These are phyloP conservation scores for Rissa tridactyla DNA, from an alignment of 2,113 vertebrate species.

Conservation along the genomic window DNA sequence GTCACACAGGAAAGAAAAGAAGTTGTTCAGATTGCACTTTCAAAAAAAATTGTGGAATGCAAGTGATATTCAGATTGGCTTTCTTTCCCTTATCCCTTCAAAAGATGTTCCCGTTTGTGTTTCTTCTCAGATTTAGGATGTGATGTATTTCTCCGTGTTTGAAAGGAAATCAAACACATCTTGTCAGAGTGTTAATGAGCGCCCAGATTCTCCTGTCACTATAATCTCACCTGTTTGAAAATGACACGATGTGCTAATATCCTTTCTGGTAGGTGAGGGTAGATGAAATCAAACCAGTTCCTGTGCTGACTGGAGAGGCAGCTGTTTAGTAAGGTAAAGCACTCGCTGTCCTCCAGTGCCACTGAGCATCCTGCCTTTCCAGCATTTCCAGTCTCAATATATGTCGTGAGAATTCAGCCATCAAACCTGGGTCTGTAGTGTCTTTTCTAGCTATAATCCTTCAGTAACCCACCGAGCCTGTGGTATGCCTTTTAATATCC, in stretches of 20 bases:
- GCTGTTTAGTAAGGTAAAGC: neutral
- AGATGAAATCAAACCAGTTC: neutral
- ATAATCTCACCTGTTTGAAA: conserved; percentile 3
- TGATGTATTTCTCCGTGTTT: neutral
- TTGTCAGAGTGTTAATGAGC: conserved; percentile 21
- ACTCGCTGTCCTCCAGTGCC: neutral
- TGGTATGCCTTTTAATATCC: neutral
- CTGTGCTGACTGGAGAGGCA: neutral
- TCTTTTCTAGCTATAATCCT: neutral
- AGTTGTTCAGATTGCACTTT: neutral
- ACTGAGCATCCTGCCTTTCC: neutral
- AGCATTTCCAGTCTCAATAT: neutral
- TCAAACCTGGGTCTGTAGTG: neutral
- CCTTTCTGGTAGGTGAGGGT: neutral
- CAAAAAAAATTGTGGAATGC: neutral
- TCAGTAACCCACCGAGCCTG: neutral
- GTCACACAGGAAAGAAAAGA: neutral
- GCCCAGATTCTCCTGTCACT: neutral
- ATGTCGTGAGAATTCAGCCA: neutral
- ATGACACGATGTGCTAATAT: neutral
- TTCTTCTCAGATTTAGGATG: neutral
- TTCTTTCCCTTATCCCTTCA: neutral
- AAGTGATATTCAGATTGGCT: neutral
- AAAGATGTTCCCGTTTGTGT: neutral
- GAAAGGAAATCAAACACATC: conserved; percentile 4